A percentile compares a stretch with the other conserved stretches of the same genome.
Conservation (phyloP, 2,797 vertebrate genomes). For the Sebastes oblongus region DNA sequence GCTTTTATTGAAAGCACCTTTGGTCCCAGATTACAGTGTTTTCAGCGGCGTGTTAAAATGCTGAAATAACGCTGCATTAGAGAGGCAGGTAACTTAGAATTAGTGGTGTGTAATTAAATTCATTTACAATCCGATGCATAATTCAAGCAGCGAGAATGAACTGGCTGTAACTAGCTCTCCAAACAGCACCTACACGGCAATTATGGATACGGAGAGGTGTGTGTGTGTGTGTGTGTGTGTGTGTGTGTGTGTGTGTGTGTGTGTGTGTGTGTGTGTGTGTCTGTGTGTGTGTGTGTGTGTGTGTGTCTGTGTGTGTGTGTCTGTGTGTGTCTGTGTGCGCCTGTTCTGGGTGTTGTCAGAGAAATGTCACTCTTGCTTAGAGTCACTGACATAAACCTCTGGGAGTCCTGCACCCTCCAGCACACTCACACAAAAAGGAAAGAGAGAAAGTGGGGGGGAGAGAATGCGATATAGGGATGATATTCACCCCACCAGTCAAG, state of each 20-base stretch:
- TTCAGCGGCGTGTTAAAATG: constrained; percentile 4
- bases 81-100: constrained; percentile 60
- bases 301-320: no score
- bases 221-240: constrained; percentile 48
- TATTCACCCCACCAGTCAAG: no score
- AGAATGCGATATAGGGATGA: no score
- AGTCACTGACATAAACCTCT: no score
- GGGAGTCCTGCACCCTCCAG: no score
- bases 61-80: constrained; percentile 14
- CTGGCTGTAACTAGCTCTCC: constrained; percentile 58
- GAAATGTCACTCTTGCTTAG: no score
- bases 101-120: constrained; percentile 69
- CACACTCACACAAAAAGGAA: no score
- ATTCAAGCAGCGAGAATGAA: constrained; percentile 63
- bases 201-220: constrained; percentile 59
- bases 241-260: constrained; percentile 36
- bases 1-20: constrained; percentile 7
- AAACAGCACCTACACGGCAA: constrained; percentile 75
- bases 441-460: no score
- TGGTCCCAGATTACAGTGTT: background rate
- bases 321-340: no score
- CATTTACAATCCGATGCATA: constrained; percentile 50
- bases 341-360: no score
- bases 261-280: no score
- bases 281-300: no score